These are phyloP conservation scores for Chymomyza amoena DNA, from an alignment of 2,888 invertebrate genomes.

Conservation along the genomic window DNA sequence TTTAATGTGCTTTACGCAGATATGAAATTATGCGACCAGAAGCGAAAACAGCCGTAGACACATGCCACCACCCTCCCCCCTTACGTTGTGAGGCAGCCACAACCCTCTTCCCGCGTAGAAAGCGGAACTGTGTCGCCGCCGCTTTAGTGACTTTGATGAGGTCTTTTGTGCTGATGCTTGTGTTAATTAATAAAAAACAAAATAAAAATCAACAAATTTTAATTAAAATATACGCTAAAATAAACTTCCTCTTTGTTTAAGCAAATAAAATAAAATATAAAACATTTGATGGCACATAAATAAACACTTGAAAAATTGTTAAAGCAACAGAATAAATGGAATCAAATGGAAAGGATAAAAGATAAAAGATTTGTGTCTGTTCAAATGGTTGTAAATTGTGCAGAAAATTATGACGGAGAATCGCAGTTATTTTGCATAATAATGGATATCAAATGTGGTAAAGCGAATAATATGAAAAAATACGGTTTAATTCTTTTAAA, in stretches of 20 bases:
- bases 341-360: conserved; percentile 1
- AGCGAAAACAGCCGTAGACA: conserved; percentile 24
- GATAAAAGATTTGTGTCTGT: conserved; percentile 4
- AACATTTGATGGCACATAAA: conserved; percentile 17
- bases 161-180: conserved; percentile 16
- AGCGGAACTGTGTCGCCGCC: not conserved
- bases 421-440: conserved; percentile 42
- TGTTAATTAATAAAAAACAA: conserved; percentile 49
- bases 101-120: not conserved
- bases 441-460: conserved; percentile 45
- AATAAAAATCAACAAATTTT: conserved; percentile 47
- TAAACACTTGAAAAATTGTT: conserved; percentile 24
- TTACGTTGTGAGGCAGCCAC: not conserved
- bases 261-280: conserved; percentile 41
- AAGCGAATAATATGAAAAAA: conserved; percentile 56
- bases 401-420: conserved; percentile 27
- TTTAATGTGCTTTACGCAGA: conserved; percentile 64
- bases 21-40: conserved; percentile 51
- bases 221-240: conserved; percentile 61
- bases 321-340: not conserved
- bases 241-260: conserved; percentile 35
- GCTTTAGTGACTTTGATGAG: not conserved
- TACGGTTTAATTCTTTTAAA: conserved; percentile 46
- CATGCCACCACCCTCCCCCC: not conserved
- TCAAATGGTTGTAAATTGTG: conserved; percentile 16